Base-by-base conservation (phyloP, 2,888 invertebrate species). In the Mechanitis messenoides region DNA sequence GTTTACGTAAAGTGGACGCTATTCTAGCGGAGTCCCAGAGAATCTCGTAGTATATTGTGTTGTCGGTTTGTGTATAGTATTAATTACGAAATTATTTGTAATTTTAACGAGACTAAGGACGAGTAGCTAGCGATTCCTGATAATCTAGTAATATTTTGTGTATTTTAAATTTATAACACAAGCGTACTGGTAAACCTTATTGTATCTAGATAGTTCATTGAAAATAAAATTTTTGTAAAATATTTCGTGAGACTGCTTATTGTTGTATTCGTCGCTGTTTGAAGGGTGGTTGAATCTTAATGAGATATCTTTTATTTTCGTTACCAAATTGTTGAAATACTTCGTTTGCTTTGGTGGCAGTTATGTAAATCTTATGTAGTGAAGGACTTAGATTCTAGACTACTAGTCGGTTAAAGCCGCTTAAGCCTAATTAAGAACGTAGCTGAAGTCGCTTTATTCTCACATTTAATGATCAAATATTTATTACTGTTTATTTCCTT, bases 21-120 rank as follows among this genome's bases (percentile, higher is more conserved):
- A 20, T 20, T 71, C 69, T 77, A 65, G 68, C 73, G 74, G 73
- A 80, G 86, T 89, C 87, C 87, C 89, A 85, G 90, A 89, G 90
- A 91, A 91, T 85, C 85, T 87, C 88, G 81, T 83, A 80, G 77
- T 84, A 84, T 77, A 81, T 71, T 85, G 88, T 89, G 87, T 88
- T 85, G 88, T 89, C 87, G 85, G 85, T 87, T 86, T 89, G 89
- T 90, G 89, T 90, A 89, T 89, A 89, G 90, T 89, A 88, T 88
- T 88, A 88, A 85, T 87, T 87, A 88, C 84, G 82, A 86, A 85
- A 81, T 81, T 84, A 85, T 87, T 85, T 86, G 83, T 86, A 87
- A 88, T 85, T 84, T 84, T 87, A 87, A 84, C 83, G 86, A 87
- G 87, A 87, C 86, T 89, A 87, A 86, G 85, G 87, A 85, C 83